phyloP scores from a whole-genome alignment of 2,797 vertebrate genomes.

The Manis crassicaudata region DNA sequence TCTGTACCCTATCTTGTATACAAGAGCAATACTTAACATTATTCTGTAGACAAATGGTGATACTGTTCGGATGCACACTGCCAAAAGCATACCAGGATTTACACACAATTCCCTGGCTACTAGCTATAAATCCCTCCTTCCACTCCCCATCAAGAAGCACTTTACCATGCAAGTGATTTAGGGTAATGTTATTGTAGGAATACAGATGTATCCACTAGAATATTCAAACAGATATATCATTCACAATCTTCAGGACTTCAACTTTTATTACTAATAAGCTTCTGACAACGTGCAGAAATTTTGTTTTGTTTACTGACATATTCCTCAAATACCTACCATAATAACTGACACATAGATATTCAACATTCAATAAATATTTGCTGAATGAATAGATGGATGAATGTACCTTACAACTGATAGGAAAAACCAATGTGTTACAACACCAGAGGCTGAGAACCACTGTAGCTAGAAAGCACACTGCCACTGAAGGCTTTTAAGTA shows the following conservation, averaged over 20 bases:
- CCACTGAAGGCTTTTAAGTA: neutral
- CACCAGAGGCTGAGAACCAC: neutral
- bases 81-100: slow-evolving; percentile 49
- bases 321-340: neutral
- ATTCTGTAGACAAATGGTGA: slow-evolving; percentile 29
- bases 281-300: slow-evolving; percentile 43
- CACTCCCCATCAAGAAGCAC: slow-evolving; percentile 11
- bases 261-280: slow-evolving; percentile 50
- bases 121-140: slow-evolving; percentile 60
- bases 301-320: slow-evolving; percentile 38
- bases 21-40: slow-evolving; percentile 40
- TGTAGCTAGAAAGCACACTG: neutral
- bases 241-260: slow-evolving; percentile 32
- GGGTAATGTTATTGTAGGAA: slow-evolving; percentile 57
- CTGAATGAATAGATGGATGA: neutral
- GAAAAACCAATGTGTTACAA: slow-evolving; percentile 40
- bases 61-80: slow-evolving; percentile 36
- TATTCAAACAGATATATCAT: slow-evolving; percentile 61
- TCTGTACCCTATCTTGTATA: neutral
- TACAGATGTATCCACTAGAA: slow-evolving; percentile 54
- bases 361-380: slow-evolving; percentile 56
- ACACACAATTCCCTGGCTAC: neutral
- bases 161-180: slow-evolving; percentile 65
- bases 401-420: neutral
- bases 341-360: neutral